Conservation (phyloP, 2,113 vertebrate genomes). For the Stercorarius parasiticus region DNA sequence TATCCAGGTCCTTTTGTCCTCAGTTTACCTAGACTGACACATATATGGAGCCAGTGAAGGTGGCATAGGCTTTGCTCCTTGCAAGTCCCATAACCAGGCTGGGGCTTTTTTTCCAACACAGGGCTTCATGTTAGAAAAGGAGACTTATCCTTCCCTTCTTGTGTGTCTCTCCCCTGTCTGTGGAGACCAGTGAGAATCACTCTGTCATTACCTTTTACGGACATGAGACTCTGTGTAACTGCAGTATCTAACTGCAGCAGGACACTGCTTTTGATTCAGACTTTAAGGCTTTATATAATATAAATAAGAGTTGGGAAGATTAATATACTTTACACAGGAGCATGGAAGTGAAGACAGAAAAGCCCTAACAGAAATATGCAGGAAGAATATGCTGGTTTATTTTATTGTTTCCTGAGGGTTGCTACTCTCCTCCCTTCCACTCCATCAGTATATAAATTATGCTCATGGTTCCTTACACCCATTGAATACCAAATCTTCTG, state of each 20-base stretch:
- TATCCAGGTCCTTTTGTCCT: not conserved
- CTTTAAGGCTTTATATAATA: not conserved
- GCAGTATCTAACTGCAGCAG: not conserved
- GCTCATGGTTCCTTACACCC: not conserved
- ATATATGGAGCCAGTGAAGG: not conserved
- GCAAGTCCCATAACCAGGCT: not conserved
- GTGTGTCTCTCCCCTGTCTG: not conserved
- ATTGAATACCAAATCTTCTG: slow-evolving; percentile 28
- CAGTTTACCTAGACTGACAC: not conserved
- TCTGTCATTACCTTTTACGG: not conserved
- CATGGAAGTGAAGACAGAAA: not conserved
- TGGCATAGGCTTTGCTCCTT: not conserved
- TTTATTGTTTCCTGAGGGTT: slow-evolving; percentile 29
- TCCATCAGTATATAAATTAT: slow-evolving; percentile 41
- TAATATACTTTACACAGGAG: not conserved
- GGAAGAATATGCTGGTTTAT: not conserved
- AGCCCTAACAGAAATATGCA: not conserved
- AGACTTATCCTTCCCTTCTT: not conserved
- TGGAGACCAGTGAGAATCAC: not conserved
- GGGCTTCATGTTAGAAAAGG: not conserved
- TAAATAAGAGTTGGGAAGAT: not conserved
- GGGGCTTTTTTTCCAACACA: not conserved
- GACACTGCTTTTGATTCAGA: not conserved
- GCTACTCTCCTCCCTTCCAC: slow-evolving; percentile 13
- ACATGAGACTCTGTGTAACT: not conserved